Conservation (phyloP, 2,797 vertebrate species). For the Danio albolineatus region DNA sequence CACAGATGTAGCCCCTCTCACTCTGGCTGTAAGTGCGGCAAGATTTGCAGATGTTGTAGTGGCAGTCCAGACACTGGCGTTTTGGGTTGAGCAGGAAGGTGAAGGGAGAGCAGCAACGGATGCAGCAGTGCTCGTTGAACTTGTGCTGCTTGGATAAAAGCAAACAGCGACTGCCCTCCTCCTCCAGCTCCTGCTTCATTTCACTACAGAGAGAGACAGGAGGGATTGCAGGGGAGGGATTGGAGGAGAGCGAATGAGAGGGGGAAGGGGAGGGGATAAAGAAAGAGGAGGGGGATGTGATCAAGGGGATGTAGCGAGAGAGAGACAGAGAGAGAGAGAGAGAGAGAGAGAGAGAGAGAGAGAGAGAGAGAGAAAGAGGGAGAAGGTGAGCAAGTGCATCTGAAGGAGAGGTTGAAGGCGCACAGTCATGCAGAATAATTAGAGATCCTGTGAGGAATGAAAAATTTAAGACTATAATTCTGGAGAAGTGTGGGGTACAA, state of each 20-base stretch:
- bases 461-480: conserved; percentile 64
- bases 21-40: conserved; percentile 90
- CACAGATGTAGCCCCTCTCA: conserved; percentile 91
- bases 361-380: background rate
- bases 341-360: conserved; percentile 15
- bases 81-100: conserved; percentile 94
- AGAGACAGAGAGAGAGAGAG: no score
- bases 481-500: conserved; percentile 36
- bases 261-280: conserved; percentile 29
- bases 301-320: background rate
- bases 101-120: conserved; percentile 95
- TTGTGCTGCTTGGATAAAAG: conserved; percentile 92
- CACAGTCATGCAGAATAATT: conserved; percentile 66
- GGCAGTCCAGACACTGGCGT: conserved; percentile 90
- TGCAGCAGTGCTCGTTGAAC: conserved; percentile 96
- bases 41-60: conserved; percentile 94
- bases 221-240: background rate
- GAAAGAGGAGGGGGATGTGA: conserved; percentile 16
- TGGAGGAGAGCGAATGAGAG: conserved; percentile 31
- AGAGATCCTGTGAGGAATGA: conserved; percentile 66
- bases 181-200: conserved; percentile 94
- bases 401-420: conserved; percentile 45
- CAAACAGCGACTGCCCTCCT: conserved; percentile 93
- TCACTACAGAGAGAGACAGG: conserved; percentile 76
- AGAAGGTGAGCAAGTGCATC: conserved; percentile 19